A percentile compares a stretch with the other conserved stretches of the same genome.
phyloP scores from a whole-genome alignment of 2,113 vertebrate genomes.

The human region DNA sequence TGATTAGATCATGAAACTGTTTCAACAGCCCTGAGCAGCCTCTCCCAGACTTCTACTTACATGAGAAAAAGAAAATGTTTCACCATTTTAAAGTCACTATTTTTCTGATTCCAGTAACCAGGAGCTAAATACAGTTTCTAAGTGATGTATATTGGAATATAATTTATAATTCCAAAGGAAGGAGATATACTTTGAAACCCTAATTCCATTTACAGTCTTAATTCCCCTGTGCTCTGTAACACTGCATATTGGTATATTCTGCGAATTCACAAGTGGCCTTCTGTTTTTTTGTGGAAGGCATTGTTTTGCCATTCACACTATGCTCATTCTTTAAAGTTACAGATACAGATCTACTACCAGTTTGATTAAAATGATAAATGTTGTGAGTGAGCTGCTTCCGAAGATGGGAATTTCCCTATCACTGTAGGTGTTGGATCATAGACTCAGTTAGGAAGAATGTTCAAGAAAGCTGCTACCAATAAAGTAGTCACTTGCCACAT shows the following conservation, averaged over 20 bases:
- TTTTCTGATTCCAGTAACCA: neutral
- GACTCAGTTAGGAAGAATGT: neutral
- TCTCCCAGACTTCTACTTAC: neutral
- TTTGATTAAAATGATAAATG: neutral
- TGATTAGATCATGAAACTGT: neutral
- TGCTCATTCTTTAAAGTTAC: neutral
- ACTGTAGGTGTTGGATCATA: neutral
- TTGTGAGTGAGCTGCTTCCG: neutral
- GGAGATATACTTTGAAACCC: neutral
- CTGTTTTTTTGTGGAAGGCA: neutral
- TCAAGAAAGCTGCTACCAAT: neutral
- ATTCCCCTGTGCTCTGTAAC: neutral
- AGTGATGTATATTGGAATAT: neutral
- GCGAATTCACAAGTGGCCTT: neutral
- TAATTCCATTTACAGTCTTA: neutral
- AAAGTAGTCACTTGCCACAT: neutral
- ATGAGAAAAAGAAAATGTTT: neutral
- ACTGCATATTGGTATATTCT: neutral
- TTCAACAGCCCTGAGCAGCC: neutral
- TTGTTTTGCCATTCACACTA: neutral
- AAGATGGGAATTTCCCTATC: neutral
- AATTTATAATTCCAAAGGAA: neutral
- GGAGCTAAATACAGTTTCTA: slow-evolving; percentile 8
- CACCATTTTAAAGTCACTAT: neutral
- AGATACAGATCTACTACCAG: neutral